These are phyloP conservation scores for Strigamia transsilvanica DNA, from an alignment of 2,888 invertebrate species.

Conservation along the genomic window DNA sequence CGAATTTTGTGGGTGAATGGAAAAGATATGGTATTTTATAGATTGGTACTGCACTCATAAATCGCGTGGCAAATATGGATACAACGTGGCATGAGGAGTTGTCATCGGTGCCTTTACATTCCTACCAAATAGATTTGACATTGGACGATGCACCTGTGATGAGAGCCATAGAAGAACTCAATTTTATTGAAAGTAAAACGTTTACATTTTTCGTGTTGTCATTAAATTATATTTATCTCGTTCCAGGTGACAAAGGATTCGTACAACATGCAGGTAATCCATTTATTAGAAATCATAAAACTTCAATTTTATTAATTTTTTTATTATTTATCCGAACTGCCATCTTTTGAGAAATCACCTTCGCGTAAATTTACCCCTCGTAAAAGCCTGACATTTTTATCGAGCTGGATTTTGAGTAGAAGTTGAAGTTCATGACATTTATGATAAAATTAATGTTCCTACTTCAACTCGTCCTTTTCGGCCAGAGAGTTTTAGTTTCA, in stretches of 20 bases:
- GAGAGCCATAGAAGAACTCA: slow-evolving; percentile 89
- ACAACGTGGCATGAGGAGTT: slow-evolving; percentile 86
- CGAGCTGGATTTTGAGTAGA: slow-evolving; percentile 16
- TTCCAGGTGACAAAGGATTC: background rate
- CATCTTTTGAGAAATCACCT: background rate
- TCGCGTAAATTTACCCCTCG: background rate
- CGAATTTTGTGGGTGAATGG: background rate
- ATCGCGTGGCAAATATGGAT: slow-evolving; percentile 86
- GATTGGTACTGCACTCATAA: slow-evolving; percentile 89
- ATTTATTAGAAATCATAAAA: background rate
- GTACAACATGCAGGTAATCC: background rate
- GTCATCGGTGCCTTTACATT: slow-evolving; percentile 77
- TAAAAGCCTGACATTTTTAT: background rate
- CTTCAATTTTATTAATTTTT: background rate
- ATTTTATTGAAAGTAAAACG: slow-evolving; percentile 96
- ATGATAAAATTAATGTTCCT: background rate
- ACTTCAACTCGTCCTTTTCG: background rate
- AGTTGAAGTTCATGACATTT: slow-evolving; percentile 22
- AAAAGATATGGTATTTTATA: slow-evolving; percentile 62
- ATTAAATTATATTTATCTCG: background rate
- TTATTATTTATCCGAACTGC: background rate
- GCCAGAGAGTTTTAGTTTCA: background rate
- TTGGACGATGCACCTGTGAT: slow-evolving; percentile 90
- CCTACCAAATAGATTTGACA: slow-evolving; percentile 86
- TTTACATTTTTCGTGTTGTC: slow-evolving; percentile 65